Base-by-base conservation (phyloP, 1,140 invertebrate species). In the Megalopta genalis region DNA sequence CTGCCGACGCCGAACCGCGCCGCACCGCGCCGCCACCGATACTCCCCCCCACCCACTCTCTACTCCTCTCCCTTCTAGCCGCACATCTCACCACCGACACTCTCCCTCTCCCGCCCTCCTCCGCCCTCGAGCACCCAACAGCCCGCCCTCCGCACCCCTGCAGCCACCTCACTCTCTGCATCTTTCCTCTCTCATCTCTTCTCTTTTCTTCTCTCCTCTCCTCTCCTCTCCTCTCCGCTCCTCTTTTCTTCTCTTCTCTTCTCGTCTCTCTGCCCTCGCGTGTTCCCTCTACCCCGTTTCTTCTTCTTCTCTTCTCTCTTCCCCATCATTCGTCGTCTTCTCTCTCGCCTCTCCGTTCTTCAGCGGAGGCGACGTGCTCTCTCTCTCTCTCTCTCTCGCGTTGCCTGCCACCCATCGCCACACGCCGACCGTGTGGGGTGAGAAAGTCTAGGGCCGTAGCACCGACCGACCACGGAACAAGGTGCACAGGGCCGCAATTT, bases 381-480 rank as follows among this genome's bases (percentile, higher is more conserved):
- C 23, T 46, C 16, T 10, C n/a, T 57, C 21, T 57, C 10, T 64
- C 68, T 70, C 57, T 52, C 42, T 52, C 66, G 63, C 64, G 64
- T 66, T 25, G 62, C 64, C 64, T 57, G 71, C 78, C 73, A 80
- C 69, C 69, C 69, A 60, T 83, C 65, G 69, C 75, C 42, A 46
- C 75, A 21, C 54, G 49, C 3, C 3, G 68, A 16, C 5, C 57
- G 64, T 57, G 69, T 57, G 46, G 77, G 68, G 77, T 67, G 60
- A 66, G 64, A 23, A 37, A 69, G 60, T 75, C 12, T 84, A 83
- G 71, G 57, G 57, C 64, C 77, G 82, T 84, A 85, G 46, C 67
- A 75, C 64, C 77, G 23, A 63, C 32, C 60, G 59, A 71, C 42
- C 60, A 52, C 59, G 65, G n/a, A 69, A 6, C 37, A 37, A 84